A percentile compares a stretch with the other conserved stretches of the same genome.
Conservation (phyloP, 2,113 vertebrate species). For the Talpa occidentalis region DNA sequence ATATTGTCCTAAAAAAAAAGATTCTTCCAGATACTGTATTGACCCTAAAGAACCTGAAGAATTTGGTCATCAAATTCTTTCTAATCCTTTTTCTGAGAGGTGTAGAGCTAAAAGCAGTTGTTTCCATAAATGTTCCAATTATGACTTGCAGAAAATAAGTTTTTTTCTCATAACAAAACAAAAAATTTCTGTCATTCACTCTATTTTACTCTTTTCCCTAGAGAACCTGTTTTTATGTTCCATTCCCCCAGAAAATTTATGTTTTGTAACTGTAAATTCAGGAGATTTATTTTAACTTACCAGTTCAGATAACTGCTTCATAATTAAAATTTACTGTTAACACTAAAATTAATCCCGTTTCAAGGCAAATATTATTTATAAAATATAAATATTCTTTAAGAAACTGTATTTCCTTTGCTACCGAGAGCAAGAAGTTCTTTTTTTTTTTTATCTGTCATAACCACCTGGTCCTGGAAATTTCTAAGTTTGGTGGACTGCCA, state of each 20-base stretch:
- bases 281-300: conserved; percentile 18
- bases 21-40: neutral
- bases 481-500: conserved; percentile 33
- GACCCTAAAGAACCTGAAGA: neutral
- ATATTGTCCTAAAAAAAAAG: neutral
- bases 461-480: conserved; percentile 52
- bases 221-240: neutral
- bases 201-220: neutral
- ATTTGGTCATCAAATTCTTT: neutral
- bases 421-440: conserved; percentile 2
- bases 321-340: conserved; percentile 40
- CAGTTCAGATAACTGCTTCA: neutral
- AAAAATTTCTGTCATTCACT: neutral
- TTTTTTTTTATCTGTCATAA: conserved; percentile 36
- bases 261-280: neutral
- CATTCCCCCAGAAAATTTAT: neutral
- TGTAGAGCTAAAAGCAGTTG: neutral
- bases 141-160: neutral
- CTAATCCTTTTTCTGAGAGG: neutral
- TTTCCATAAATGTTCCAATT: neutral
- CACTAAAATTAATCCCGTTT: neutral
- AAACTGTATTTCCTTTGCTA: conserved; percentile 42
- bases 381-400: conserved; percentile 38
- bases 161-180: neutral
- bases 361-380: conserved; percentile 33